phyloP scores from a whole-genome alignment of 2,797 vertebrate genomes.

The Polyboroides typus region DNA sequence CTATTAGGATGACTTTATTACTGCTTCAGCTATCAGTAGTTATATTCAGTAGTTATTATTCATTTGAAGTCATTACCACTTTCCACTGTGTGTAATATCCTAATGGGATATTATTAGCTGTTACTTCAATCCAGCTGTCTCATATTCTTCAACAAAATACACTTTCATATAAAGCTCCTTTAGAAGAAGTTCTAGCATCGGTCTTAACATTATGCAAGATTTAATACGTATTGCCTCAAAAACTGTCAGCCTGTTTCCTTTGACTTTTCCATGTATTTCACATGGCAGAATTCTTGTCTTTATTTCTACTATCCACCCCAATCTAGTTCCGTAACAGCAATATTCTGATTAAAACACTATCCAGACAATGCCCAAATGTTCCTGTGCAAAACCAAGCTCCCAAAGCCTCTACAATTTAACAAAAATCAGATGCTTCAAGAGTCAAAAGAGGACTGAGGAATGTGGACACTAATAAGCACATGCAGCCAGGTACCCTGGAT shows the following conservation, averaged over 20 bases:
- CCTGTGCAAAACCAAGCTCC: neutral
- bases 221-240: neutral
- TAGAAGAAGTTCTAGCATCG: neutral
- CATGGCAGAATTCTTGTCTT: neutral
- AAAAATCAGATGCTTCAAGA: neutral
- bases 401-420: neutral
- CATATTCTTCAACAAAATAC: neutral
- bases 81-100: neutral
- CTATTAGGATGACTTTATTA: neutral
- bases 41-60: neutral
- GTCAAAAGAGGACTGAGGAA: neutral
- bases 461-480: neutral
- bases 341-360: neutral
- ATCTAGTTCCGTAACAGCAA: neutral
- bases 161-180: neutral
- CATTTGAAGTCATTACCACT: neutral
- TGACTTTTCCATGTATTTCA: neutral
- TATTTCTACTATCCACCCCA: neutral
- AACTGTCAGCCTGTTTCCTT: neutral
- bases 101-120: neutral
- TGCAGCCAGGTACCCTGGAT: neutral
- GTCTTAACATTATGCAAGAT: neutral
- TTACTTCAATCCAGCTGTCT: neutral
- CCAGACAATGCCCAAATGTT: neutral
- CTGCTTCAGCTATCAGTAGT: neutral